Conservation (phyloP, 2,113 vertebrate genomes). For the Pampusana beccarii region DNA sequence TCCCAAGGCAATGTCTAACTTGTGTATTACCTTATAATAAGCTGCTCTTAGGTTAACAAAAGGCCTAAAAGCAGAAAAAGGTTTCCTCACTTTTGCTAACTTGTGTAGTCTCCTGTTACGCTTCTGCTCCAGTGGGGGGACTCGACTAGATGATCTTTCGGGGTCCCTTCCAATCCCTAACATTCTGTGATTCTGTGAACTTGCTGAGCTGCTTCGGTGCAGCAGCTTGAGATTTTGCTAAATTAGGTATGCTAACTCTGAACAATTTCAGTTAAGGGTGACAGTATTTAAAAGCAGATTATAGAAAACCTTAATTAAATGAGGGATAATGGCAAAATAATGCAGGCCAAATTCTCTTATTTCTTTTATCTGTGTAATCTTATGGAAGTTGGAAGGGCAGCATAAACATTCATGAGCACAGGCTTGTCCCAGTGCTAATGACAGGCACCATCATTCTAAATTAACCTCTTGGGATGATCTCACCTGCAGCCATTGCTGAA, state of each 20-base stretch:
- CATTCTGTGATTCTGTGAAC: too few species aligned
- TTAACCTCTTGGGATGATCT: not conserved
- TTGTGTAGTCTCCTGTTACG: not conserved
- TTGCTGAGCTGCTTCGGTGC: not conserved
- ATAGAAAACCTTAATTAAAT: not conserved
- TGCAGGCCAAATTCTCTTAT: not conserved
- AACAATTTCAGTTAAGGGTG: not conserved
- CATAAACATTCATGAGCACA: not conserved
- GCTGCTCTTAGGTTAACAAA: not conserved
- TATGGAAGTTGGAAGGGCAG: not conserved
- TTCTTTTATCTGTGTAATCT: not conserved
- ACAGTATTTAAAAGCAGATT: not conserved
- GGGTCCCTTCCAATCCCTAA: too few species aligned
- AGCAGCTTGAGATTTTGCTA: not conserved
- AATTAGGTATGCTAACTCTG: not conserved
- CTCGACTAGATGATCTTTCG: too few species aligned
- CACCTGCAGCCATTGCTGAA: not conserved
- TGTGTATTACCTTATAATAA: not conserved
- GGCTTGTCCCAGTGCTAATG: not conserved
- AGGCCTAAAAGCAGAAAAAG: fast-evolving
- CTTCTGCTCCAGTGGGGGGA: not conserved
- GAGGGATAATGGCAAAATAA: not conserved
- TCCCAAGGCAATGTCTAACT: not conserved
- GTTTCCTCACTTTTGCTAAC: not conserved
- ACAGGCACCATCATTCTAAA: not conserved